Conservation (phyloP, 2,888 invertebrate species). For the Globia sparganii region DNA sequence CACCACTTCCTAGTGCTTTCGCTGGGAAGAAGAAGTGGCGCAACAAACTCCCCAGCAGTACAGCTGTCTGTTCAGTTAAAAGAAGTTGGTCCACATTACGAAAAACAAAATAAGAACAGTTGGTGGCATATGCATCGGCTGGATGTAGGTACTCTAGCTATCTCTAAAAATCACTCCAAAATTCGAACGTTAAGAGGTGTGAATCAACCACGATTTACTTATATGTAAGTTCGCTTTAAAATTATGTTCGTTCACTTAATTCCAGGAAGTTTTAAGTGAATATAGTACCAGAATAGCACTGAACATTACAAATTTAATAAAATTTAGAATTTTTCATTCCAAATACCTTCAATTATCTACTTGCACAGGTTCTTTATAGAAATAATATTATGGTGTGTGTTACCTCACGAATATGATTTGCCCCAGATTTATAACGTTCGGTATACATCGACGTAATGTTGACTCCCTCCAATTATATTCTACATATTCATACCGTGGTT, state of each 20-base stretch:
- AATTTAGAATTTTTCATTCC: neutral
- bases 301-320: neutral
- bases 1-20: too few species aligned
- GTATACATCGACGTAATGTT: neutral
- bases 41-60: too few species aligned
- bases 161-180: neutral
- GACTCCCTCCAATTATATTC: constrained; percentile 10
- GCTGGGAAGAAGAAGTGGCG: too few species aligned
- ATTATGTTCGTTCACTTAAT: too few species aligned
- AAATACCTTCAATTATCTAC: neutral
- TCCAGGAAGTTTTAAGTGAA: neutral
- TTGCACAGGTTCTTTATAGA: neutral
- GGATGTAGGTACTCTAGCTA: too few species aligned
- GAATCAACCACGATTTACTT: neutral
- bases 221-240: neutral
- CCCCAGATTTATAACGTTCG: neutral
- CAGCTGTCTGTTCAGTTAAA: too few species aligned
- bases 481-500: constrained; percentile 2
- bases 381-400: neutral
- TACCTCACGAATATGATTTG: neutral
- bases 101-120: too few species aligned
- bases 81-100: too few species aligned
- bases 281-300: neutral
- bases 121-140: too few species aligned
- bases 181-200: too few species aligned